Conservation (phyloP, 2,797 vertebrate genomes). For the Pangasius krempfi region DNA sequence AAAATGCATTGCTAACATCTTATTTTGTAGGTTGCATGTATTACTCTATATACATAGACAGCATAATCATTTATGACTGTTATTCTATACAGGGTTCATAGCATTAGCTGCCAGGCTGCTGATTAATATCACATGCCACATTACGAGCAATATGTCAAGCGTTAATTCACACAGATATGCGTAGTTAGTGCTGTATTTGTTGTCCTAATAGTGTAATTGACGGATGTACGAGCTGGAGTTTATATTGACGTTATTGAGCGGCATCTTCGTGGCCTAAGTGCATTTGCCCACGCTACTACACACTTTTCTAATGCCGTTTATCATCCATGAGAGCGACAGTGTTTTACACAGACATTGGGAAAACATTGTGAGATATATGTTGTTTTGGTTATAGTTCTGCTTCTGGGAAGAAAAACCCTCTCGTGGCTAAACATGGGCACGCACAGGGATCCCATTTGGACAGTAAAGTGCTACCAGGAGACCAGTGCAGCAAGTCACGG, state of each 20-base stretch:
- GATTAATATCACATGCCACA: background rate
- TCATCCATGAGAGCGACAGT: background rate
- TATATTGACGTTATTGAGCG: slow-evolving; percentile 14
- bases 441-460: slow-evolving; percentile 69
- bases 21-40: background rate
- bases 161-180: background rate
- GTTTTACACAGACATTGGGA: background rate
- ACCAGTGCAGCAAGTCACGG: slow-evolving; percentile 57
- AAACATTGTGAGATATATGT: slow-evolving; percentile 3
- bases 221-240: background rate
- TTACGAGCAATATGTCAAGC: background rate
- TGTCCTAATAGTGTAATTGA: slow-evolving; percentile 2
- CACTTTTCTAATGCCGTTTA: background rate
- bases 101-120: background rate
- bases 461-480: slow-evolving; percentile 55
- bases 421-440: slow-evolving; percentile 60
- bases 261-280: background rate
- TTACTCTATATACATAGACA: background rate
- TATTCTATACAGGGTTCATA: background rate
- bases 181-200: background rate
- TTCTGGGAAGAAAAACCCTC: slow-evolving; percentile 26
- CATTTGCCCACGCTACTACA: background rate
- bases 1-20: background rate
- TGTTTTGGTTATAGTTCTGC: slow-evolving; percentile 31
- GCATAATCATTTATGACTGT: background rate